These are phyloP conservation scores for Dorcus hopei DNA, from an alignment of 2,888 invertebrate species.

Conservation along the genomic window DNA sequence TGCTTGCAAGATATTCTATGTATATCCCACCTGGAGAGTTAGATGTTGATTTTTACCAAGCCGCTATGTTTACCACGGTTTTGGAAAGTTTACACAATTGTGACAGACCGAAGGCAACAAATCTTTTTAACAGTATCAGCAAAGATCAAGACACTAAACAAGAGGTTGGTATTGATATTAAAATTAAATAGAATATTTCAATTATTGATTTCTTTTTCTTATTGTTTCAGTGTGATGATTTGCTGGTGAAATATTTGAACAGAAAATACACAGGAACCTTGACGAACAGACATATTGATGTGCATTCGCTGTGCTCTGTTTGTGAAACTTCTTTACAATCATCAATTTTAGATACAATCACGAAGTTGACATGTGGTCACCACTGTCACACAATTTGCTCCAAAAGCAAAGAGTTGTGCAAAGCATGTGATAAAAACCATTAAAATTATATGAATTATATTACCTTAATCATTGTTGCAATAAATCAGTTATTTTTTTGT, in stretches of 20 bases:
- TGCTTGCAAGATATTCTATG: conserved; percentile 56
- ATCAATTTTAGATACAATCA: conserved; percentile 32
- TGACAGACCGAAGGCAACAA: conserved; percentile 10
- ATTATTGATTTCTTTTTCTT: conserved; percentile 11
- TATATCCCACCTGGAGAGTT: conserved; percentile 58
- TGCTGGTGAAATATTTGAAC: conserved; percentile 35
- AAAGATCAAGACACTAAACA: conserved; percentile 13
- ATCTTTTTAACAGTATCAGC: conserved; percentile 16
- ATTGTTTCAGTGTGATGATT: conserved; percentile 38
- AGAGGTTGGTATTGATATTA: conserved; percentile 9
- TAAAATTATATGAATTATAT: not conserved
- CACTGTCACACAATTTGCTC: conserved; percentile 41
- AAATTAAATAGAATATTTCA: not conserved
- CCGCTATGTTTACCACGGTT: conserved; percentile 53
- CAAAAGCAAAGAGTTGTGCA: conserved; percentile 28
- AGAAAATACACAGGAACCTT: conserved; percentile 29
- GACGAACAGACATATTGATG: not conserved
- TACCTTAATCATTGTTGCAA: not conserved
- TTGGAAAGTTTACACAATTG: conserved; percentile 40
- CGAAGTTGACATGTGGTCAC: conserved; percentile 38
- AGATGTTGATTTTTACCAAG: conserved; percentile 60
- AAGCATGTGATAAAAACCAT: conserved; percentile 25
- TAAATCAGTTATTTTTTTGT: too few relatives aligned
- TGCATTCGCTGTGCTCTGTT: conserved; percentile 31
- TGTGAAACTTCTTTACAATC: conserved; percentile 39